A percentile compares a stretch with the other conserved stretches of the same genome.
Conservation (phyloP, 2,888 invertebrate genomes). For the Magallana nippona region DNA sequence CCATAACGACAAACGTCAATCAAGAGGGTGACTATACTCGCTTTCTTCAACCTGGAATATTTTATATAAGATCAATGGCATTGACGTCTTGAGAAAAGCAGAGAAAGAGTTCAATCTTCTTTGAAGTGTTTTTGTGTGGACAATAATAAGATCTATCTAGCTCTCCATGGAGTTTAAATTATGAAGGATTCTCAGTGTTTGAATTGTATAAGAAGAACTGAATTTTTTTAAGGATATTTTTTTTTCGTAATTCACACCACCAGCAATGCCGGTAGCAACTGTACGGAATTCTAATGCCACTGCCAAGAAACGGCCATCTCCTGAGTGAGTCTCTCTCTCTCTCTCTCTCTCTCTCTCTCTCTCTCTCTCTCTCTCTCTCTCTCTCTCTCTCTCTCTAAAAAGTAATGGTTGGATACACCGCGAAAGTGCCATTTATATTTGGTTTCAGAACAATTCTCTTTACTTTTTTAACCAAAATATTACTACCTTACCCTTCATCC, state of each 20-base stretch:
- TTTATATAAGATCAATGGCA: neutral
- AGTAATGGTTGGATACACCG: neutral
- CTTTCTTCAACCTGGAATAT: neutral
- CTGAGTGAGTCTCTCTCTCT: constrained; percentile 9
- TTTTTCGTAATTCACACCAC: neutral
- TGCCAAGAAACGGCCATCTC: constrained; percentile 34
- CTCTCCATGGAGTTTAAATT: neutral
- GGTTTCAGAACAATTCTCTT: no score
- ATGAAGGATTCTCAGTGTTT: neutral
- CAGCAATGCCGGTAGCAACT: constrained; percentile 19
- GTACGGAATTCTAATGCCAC: neutral
- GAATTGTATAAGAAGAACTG: neutral
- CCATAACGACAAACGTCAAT: constrained; percentile 21
- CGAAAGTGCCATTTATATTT: neutral
- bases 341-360: neutral
- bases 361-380: neutral
- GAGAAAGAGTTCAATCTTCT: neutral
- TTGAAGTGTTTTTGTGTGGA: neutral
- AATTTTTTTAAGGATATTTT: neutral
- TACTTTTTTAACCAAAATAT: no score
- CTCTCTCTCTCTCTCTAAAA: neutral
- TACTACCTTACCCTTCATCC: no score
- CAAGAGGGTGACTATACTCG: neutral
- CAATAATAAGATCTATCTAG: neutral
- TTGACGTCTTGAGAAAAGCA: neutral